A percentile compares a stretch with the other conserved stretches of the same genome.
Evolutionary conservation across 2,113 vertebrate species (phyloP).

Genomic region (Tympanuchus pallidicinctus): DNA sequence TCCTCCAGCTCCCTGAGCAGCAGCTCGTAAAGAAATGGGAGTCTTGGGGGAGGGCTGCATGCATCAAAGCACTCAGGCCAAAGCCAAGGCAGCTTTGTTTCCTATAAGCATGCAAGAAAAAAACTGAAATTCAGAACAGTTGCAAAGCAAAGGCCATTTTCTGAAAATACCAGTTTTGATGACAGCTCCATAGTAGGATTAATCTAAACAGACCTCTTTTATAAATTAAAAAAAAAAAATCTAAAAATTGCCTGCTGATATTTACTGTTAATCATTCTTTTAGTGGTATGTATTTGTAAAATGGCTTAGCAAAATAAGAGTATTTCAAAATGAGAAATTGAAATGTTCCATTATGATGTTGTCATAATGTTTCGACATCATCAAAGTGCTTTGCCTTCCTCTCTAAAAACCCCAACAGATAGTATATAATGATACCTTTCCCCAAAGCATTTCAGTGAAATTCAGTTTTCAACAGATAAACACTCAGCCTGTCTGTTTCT

Average conservation of each 20-base stretch:
- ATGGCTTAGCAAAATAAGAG: not conserved
- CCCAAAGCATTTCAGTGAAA: not conserved
- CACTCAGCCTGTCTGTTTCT: not conserved
- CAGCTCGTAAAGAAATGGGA: rapidly evolving
- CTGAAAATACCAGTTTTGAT: not conserved
- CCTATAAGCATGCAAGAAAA: not conserved
- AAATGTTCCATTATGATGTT: not conserved
- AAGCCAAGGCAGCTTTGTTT: not conserved
- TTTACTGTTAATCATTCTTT: not conserved
- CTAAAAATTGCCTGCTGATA: not conserved
- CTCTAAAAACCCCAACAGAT: not conserved
- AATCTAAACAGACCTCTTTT: not conserved
- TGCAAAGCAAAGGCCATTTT: not conserved
- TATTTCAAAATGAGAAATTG: not conserved
- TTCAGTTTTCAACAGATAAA: not conserved
- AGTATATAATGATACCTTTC: not conserved
- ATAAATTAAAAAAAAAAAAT: not conserved
- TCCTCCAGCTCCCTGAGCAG: no score
- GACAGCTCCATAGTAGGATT: not conserved
- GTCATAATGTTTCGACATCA: conserved; percentile 2
- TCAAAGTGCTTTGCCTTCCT: not conserved
- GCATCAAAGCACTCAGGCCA: not conserved
- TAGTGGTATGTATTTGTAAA: not conserved
- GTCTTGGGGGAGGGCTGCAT: not conserved
- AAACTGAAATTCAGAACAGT: not conserved